Evolutionary conservation across 2,888 invertebrate genomes (phyloP).

Genomic region (Leuctra nigra): DNA sequence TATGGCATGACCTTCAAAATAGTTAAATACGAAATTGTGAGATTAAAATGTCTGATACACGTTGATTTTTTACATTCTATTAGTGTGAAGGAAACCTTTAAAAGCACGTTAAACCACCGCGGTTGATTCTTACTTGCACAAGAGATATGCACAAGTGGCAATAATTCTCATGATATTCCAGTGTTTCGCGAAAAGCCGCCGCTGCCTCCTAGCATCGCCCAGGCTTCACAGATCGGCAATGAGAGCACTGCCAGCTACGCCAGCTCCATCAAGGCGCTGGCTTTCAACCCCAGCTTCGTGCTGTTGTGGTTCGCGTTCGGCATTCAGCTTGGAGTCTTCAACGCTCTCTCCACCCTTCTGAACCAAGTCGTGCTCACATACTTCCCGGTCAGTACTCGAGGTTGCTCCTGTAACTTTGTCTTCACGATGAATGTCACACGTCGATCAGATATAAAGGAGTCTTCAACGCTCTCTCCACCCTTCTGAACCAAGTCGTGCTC

Average conservation of each 20-base stretch:
- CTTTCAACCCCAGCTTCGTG: conserved; percentile 73
- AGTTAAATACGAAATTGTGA: too few species aligned
- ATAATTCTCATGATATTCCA: too few species aligned
- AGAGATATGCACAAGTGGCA: too few species aligned
- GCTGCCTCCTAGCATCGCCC: conserved; percentile 83
- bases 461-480: conserved; percentile 94
- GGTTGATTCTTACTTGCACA: too few species aligned
- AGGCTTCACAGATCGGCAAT: conserved; percentile 49
- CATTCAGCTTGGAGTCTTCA: conserved; percentile 93
- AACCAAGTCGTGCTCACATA: conserved; percentile 80
- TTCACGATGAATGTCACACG: not conserved
- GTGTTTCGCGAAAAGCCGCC: conserved; percentile 88
- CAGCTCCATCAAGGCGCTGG: conserved; percentile 64
- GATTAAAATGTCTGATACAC: too few species aligned
- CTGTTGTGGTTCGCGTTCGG: conserved; percentile 82
- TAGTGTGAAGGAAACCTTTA: too few species aligned
- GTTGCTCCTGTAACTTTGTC: not conserved
- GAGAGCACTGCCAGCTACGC: conserved; percentile 57
- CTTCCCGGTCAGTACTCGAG: conserved; percentile 60
- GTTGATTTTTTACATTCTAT: too few species aligned
- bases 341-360: conserved; percentile 91
- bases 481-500: conserved; percentile 82
- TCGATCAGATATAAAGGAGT: too few species aligned
- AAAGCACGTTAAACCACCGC: too few species aligned
- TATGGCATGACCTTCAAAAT: too few species aligned